Conservation (phyloP, 37 sponge, comb jelly and placozoan species). For the Aphrocallistes beatrix region DNA sequence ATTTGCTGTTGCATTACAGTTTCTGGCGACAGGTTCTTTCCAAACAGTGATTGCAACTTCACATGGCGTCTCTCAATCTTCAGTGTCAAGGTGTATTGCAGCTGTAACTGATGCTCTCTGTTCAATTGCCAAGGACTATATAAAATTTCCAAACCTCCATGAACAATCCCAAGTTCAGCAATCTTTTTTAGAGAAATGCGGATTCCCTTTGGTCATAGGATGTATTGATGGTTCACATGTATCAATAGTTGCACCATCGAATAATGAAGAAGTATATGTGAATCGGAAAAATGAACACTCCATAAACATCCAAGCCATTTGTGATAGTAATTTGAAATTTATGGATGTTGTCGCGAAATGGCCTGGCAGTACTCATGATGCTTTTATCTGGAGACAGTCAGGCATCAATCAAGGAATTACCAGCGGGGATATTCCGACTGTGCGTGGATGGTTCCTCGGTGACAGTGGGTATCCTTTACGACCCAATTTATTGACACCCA, state of each 20-base stretch:
- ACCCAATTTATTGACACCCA: background rate
- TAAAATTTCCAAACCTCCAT: background rate
- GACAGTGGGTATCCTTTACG: background rate
- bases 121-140: background rate
- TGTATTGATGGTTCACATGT: background rate
- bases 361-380: background rate
- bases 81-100: background rate
- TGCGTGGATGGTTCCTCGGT: background rate
- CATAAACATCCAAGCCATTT: background rate
- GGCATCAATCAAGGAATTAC: background rate
- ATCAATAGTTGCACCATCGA: background rate
- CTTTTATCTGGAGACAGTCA: background rate
- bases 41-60: background rate
- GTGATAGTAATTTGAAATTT: background rate
- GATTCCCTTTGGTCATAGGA: background rate
- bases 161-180: background rate
- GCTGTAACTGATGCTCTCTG: background rate
- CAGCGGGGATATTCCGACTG: background rate
- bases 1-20: background rate
- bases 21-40: background rate
- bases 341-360: constrained; percentile 6
- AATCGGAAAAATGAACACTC: background rate
- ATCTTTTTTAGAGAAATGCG: background rate
- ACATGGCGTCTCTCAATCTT: background rate
- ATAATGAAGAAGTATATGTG: background rate